Evolutionary conservation across 2,113 vertebrate species (phyloP), one percentile per base, ranked within the genome.

Genomic region (Brachyistius frenatus): DNA sequence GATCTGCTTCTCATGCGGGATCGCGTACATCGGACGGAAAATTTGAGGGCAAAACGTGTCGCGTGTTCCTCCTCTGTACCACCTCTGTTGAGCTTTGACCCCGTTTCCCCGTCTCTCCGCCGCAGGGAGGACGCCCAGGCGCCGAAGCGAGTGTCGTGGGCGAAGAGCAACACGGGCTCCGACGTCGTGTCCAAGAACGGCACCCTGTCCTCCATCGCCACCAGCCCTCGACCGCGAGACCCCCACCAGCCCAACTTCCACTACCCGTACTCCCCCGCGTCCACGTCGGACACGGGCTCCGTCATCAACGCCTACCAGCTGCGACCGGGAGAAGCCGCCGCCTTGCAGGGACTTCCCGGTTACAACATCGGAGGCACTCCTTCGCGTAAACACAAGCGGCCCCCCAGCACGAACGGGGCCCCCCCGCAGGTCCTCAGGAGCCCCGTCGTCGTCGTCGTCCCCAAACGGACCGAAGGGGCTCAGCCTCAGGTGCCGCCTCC

Each of bases 181-280:
- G 96, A 97, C 73, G 94, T 93, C 0, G 85, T 94, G 77, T 97
- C 96, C 70, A 98, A 97, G 90, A 97, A 97, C 0, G 96, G 96
- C 80, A 97, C 97, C 0, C 90, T 97, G 41, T 97, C 96, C 2
- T 97, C 97, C 0, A 91, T 96, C 68, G 94, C 95, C 74, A 97
- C 95, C 1, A 94, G 94, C 30, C 93, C 94, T 46, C 94, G 88
- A 1, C 91, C 90, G 9, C 91, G 83, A 61, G 92, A 94, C 67
- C 83, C 88, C 33, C 86, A 80, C 47, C 88, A 80, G 8, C 89
- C 87, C 0, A 88, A 86, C 82, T 93, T 81, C 84, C 89, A 86
- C 64, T 93, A 93, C 86, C 86, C 88, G 0, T 96, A 95, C 78
- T 85, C 91, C 0, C 77, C 91, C 23, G 86, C 85, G 1, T 90